A percentile compares a stretch with the other conserved stretches of the same genome.
Conservation (phyloP, 2,888 invertebrate genomes). For the Sphaerophoria taeniata region DNA sequence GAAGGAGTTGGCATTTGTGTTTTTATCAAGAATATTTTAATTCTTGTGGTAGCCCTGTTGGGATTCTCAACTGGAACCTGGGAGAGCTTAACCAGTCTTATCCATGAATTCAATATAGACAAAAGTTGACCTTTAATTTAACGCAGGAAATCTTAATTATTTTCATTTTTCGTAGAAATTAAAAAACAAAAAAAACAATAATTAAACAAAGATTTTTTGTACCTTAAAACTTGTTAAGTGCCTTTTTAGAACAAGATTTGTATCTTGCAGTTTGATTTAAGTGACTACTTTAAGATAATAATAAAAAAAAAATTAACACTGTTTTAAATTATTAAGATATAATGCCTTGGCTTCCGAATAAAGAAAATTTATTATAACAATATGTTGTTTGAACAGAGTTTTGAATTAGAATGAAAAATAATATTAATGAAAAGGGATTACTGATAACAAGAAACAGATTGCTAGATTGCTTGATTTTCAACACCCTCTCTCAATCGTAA, state of each 20-base stretch:
- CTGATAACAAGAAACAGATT: no score
- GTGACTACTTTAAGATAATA: slow-evolving; percentile 24
- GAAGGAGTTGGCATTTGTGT: slow-evolving; percentile 83
- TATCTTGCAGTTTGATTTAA: slow-evolving; percentile 44
- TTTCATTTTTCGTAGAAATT: slow-evolving; percentile 18
- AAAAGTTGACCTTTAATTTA: slow-evolving; percentile 5
- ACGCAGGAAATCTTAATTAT: slow-evolving; percentile 32
- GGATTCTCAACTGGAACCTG: slow-evolving; percentile 90
- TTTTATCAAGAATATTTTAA: slow-evolving; percentile 85
- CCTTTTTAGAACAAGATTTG: slow-evolving; percentile 44
- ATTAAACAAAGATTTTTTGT: slow-evolving; percentile 47
- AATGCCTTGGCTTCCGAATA: no score
- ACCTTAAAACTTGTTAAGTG: slow-evolving; percentile 47
- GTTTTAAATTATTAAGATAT: slow-evolving; percentile 25
- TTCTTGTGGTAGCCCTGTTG: slow-evolving; percentile 87
- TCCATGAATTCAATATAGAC: slow-evolving; percentile 67
- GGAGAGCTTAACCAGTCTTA: slow-evolving; percentile 87
- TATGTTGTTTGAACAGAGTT: no score
- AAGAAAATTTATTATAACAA: no score
- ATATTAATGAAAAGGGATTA: no score
- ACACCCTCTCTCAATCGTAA: no score
- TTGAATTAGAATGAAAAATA: no score
- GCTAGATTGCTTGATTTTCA: no score
- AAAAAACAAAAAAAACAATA: slow-evolving; percentile 15
- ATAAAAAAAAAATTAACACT: slow-evolving; percentile 33